These are phyloP conservation scores for Hystrix cristata DNA, from an alignment of 2,113 vertebrate genomes.

Conservation along the genomic window DNA sequence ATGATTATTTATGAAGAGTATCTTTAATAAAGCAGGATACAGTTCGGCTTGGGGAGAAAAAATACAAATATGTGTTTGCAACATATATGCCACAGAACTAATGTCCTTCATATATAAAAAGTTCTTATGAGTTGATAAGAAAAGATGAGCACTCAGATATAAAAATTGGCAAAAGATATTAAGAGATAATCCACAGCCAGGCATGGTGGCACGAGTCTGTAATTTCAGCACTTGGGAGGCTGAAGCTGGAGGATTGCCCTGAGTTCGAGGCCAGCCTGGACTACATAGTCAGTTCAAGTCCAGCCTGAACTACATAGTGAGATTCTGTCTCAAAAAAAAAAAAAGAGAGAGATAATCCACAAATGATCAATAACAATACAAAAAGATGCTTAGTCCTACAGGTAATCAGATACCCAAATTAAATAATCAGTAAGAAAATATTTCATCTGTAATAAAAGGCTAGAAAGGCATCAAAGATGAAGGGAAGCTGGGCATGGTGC, in stretches of 20 bases:
- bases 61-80: background rate
- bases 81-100: background rate
- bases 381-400: background rate
- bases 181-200: background rate
- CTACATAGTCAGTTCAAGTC: no score
- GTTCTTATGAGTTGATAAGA: background rate
- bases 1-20: background rate
- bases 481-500: background rate
- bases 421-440: background rate
- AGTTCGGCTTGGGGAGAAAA: background rate
- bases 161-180: conserved; percentile 17
- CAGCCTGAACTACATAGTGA: no score
- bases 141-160: conserved; percentile 6
- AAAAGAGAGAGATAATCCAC: background rate
- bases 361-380: background rate
- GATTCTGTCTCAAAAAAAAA: no score
- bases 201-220: no score
- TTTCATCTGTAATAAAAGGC: background rate
- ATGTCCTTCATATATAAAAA: background rate
- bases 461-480: background rate
- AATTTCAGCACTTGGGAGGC: no score
- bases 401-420: background rate
- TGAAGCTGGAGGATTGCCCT: no score
- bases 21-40: background rate
- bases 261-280: no score